These are phyloP conservation scores for Merluccius polli DNA, from an alignment of 2,797 vertebrate genomes.

Conservation along the genomic window DNA sequence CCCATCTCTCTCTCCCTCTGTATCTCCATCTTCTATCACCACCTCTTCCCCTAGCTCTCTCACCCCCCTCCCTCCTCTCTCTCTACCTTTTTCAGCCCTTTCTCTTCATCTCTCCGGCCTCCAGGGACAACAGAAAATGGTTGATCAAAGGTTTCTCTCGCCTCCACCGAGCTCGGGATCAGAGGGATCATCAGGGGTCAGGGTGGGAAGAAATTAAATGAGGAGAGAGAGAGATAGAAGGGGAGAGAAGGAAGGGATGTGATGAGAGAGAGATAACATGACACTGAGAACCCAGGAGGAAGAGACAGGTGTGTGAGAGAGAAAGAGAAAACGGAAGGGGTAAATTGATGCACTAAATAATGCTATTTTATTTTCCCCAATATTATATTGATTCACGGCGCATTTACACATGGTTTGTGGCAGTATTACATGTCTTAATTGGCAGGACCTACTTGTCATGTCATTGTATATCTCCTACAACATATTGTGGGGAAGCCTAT, in stretches of 20 bases:
- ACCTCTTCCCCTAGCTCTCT: neutral
- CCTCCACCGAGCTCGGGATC: constrained; percentile 21
- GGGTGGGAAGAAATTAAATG: neutral
- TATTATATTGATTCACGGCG: neutral
- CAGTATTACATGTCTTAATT: neutral
- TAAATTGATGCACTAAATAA: neutral
- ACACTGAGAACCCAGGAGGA: too few species aligned
- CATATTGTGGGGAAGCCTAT: too few species aligned
- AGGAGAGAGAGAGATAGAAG: neutral
- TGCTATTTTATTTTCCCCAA: neutral
- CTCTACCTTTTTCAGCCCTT: neutral
- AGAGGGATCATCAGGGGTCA: constrained; percentile 23
- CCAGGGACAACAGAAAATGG: constrained; percentile 35
- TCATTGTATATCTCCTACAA: neutral
- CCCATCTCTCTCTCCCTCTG: neutral
- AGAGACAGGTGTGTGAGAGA: too few species aligned
- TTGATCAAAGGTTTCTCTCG: constrained; percentile 38
- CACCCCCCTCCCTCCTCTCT: neutral
- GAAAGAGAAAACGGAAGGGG: neutral
- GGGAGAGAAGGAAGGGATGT: neutral
- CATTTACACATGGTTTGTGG: neutral
- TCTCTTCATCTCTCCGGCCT: constrained; percentile 26
- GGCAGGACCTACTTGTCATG: neutral
- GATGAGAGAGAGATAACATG: constrained; percentile 6
- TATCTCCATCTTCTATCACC: neutral